These are phyloP conservation scores for Nesoenas mayeri DNA, from an alignment of 2,113 vertebrate genomes.

Conservation along the genomic window DNA sequence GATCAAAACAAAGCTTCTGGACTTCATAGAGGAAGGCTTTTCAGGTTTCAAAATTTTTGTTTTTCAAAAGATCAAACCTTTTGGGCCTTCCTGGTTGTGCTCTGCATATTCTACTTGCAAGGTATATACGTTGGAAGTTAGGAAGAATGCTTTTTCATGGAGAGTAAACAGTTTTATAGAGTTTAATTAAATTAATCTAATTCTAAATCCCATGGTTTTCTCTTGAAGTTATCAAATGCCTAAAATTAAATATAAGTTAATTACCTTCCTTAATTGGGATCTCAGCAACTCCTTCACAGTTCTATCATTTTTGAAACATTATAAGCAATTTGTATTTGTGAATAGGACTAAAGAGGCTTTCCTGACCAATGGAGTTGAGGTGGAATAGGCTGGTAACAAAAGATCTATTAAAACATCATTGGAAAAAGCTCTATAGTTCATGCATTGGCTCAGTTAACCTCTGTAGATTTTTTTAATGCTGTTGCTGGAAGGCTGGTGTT, in stretches of 20 bases:
- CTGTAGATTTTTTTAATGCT: conserved; percentile 29
- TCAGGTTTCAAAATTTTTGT: neutral
- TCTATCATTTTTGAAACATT: neutral
- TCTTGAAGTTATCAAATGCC: neutral
- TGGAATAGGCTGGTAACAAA: conserved; percentile 6
- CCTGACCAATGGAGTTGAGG: neutral
- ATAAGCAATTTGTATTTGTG: neutral
- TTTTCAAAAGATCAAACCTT: neutral
- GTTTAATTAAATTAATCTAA: neutral
- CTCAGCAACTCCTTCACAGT: neutral
- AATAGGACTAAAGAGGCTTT: conserved; percentile 8
- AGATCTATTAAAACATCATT: conserved; percentile 52
- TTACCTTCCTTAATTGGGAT: neutral
- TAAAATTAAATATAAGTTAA: neutral
- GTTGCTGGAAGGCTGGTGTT: conserved; percentile 45
- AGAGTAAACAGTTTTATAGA: neutral
- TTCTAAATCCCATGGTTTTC: neutral
- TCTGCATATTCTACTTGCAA: neutral
- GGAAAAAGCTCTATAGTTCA: conserved; percentile 33
- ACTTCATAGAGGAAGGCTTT: neutral
- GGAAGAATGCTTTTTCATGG: neutral
- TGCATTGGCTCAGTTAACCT: neutral
- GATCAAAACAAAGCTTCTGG: neutral
- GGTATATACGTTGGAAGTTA: neutral
- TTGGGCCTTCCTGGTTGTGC: neutral